These are phyloP conservation scores for Myocastor coypus DNA, from an alignment of 2,113 vertebrate species.

Conservation along the genomic window DNA sequence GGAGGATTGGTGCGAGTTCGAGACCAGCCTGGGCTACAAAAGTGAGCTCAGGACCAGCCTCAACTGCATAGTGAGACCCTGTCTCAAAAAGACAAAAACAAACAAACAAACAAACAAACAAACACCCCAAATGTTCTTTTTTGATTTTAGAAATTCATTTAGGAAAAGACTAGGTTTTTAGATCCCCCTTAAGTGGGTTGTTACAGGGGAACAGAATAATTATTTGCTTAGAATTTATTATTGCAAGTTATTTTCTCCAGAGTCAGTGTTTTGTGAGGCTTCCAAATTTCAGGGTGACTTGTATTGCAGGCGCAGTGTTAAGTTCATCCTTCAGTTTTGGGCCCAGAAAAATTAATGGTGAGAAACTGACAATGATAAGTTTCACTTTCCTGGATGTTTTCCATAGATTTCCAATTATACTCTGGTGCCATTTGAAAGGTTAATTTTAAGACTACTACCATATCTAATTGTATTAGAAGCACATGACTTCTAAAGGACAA, in stretches of 20 bases:
- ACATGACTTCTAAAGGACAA: constrained; percentile 79
- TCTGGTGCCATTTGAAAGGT: constrained; percentile 81
- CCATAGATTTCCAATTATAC: constrained; percentile 70
- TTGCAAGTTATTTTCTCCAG: constrained; percentile 49
- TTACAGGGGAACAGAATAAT: background rate
- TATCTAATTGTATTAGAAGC: constrained; percentile 81
- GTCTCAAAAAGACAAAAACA: too few relatives aligned
- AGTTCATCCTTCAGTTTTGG: constrained; percentile 63
- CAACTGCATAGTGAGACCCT: too few relatives aligned
- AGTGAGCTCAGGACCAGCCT: too few relatives aligned
- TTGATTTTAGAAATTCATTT: constrained; percentile 66
- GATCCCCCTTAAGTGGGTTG: constrained; percentile 17
- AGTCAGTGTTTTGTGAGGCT: constrained; percentile 42
- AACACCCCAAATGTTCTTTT: constrained; percentile 32
- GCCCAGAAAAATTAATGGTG: constrained; percentile 76
- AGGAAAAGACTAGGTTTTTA: constrained; percentile 48
- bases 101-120: too few relatives aligned
- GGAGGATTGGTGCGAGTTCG: too few relatives aligned
- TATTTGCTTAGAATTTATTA: constrained; percentile 40
- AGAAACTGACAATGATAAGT: constrained; percentile 76
- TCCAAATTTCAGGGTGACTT: constrained; percentile 77
- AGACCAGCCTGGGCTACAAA: too few relatives aligned
- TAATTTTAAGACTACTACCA: constrained; percentile 81
- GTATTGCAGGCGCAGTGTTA: constrained; percentile 4
- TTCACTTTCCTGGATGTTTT: constrained; percentile 72